Conservation (phyloP, 2,888 invertebrate genomes). For the Chymomyza amoena region DNA sequence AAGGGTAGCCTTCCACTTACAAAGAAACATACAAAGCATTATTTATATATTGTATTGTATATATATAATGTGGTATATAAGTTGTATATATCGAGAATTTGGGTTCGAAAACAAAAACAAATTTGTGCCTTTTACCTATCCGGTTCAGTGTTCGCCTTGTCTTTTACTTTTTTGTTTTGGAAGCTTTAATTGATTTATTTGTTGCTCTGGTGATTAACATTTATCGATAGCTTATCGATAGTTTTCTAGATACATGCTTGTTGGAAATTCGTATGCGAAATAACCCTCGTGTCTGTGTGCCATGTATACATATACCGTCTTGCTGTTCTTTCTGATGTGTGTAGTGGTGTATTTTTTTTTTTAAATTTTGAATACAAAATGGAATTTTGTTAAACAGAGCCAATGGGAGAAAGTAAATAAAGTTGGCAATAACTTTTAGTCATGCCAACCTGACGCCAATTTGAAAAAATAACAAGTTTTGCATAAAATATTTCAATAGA, state of each 20-base stretch:
- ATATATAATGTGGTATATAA: neutral
- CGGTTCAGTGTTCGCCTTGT: conserved; percentile 9
- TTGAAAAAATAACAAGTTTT: neutral
- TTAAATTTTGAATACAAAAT: neutral
- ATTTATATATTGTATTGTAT: neutral
- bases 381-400: neutral
- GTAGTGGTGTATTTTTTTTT: neutral
- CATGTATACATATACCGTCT: conserved; percentile 36
- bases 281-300: conserved; percentile 21
- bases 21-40: neutral
- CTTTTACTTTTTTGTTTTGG: conserved; percentile 21
- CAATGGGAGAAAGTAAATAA: too few relatives aligned
- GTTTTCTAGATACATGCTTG: conserved; percentile 6
- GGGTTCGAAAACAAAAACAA: conserved; percentile 25
- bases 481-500: neutral
- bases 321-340: conserved; percentile 14
- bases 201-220: conserved; percentile 19
- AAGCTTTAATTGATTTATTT: conserved; percentile 44
- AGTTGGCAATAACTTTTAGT: neutral
- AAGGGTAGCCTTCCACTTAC: neutral
- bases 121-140: conserved; percentile 11
- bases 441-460: neutral
- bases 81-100: neutral
- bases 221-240: conserved; percentile 2
- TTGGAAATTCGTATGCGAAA: conserved; percentile 10